Percentiles rank a stretch among this genome's conserved stretches.
These are phyloP conservation scores for Grallaria varia DNA, from an alignment of 2,113 vertebrate species.

Conservation along the genomic window DNA sequence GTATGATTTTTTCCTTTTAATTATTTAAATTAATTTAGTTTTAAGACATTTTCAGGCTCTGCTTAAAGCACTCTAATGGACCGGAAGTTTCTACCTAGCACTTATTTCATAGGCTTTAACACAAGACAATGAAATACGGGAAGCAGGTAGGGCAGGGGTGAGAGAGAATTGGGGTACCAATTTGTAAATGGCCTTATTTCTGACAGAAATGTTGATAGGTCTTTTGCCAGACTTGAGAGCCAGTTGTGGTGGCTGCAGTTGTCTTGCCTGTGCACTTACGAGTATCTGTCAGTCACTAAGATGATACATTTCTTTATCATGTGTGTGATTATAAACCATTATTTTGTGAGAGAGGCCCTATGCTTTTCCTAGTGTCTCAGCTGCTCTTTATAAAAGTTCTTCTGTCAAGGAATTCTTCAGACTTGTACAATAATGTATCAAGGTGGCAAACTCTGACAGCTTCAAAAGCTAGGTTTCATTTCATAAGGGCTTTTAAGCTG, in stretches of 20 bases:
- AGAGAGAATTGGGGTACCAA: constrained; percentile 27
- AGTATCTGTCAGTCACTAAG: constrained; percentile 49
- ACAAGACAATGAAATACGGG: not conserved
- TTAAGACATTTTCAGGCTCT: not conserved
- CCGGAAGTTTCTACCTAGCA: not conserved
- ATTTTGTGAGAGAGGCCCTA: constrained; percentile 60
- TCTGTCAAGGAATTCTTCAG: constrained; percentile 63
- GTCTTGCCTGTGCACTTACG: constrained; percentile 50
- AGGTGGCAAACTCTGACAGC: constrained; percentile 70
- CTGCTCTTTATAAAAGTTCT: constrained; percentile 66
- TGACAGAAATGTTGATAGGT: constrained; percentile 65
- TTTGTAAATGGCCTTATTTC: constrained; percentile 63
- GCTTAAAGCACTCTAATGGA: not conserved
- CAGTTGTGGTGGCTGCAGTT: constrained; percentile 42
- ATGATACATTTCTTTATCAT: constrained; percentile 62
- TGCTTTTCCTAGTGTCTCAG: constrained; percentile 57
- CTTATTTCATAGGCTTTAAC: constrained; percentile 6
- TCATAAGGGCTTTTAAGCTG: constrained; percentile 71
- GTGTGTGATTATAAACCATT: constrained; percentile 69
- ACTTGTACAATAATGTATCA: constrained; percentile 65
- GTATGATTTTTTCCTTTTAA: not conserved
- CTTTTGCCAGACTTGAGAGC: constrained; percentile 51
- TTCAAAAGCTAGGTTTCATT: constrained; percentile 71
- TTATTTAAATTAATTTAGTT: not conserved
- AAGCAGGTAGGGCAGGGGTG: constrained; percentile 14